Base-by-base conservation (phyloP, 2,113 vertebrate species). In the Dromaius novaehollandiae region DNA sequence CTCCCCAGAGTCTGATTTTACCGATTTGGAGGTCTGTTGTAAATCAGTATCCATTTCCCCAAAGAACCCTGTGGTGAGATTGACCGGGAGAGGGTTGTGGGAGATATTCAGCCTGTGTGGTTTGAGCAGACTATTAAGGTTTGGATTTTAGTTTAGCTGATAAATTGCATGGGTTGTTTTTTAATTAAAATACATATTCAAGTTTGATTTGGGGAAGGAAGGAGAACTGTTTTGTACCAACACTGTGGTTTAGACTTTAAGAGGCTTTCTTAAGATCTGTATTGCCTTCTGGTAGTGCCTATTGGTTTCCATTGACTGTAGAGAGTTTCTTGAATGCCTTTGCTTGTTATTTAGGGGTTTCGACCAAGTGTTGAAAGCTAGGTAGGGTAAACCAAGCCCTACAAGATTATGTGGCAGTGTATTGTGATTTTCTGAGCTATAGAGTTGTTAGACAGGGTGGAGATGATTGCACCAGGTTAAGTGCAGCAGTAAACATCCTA, bases 1-100 rank as follows among this genome's bases (percentile, higher is more conserved):
- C 19, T 36, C 17, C 58, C 36, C 4, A 6, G 58, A 60, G 24
- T 60, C 51, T 83, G 44, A 69, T 76, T 90, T 78, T 76, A 22
- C 48, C 73, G 18, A 55, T 68, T 86, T 83, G 80, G 77, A 42
- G n/a, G 34, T 69, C 60, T n/a, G 3, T 44, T 71, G 22, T 53
- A 53, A 17, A 56, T 73, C 42, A 69, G 24, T 21, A 68, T 44
- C 38, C 10, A 4, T 65, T 88, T 40, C 28, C 34, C 18, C 32
- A 26, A 36, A 69, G 32, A 61, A 28, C 50, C 7, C 20, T 0
- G 0, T 0, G 1, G 48, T 77, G 60, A 92, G 51, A 68, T 22
- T 71, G 36, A 36, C 58, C 42, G 32, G 38, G 60, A 92, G 24
- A 64, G 7, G 14, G 14, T 25, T 86, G 32, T 51, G 18, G 18